phyloP scores from a whole-genome alignment of 2,888 invertebrate species.

The Tinea pellionella region DNA sequence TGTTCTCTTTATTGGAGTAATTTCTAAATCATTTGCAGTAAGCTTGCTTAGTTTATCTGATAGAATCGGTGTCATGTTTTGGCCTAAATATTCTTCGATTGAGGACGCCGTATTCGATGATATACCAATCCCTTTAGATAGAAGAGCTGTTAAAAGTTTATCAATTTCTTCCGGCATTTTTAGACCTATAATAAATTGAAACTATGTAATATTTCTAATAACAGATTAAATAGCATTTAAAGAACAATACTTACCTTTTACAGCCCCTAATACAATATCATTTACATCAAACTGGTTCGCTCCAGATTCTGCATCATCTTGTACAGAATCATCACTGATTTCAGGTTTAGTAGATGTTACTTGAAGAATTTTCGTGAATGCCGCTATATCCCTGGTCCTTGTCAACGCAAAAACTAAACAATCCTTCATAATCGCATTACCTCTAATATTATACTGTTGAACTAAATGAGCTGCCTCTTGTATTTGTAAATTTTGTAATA shows the following conservation, averaged over 20 bases:
- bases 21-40: slow-evolving; percentile 72
- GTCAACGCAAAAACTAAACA: slow-evolving; percentile 69
- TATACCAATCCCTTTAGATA: slow-evolving; percentile 75
- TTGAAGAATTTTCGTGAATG: slow-evolving; percentile 72
- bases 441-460: slow-evolving; percentile 68
- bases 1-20: slow-evolving; percentile 30
- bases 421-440: slow-evolving; percentile 64
- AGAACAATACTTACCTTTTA: slow-evolving; percentile 26
- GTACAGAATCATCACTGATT: neutral
- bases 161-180: slow-evolving; percentile 55
- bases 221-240: neutral
- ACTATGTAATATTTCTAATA: neutral
- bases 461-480: slow-evolving; percentile 74
- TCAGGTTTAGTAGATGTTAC: slow-evolving; percentile 21
- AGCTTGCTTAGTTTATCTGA: slow-evolving; percentile 73
- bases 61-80: slow-evolving; percentile 73
- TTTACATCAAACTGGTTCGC: neutral
- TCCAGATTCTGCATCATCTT: neutral
- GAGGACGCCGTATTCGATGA: slow-evolving; percentile 70
- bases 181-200: slow-evolving; percentile 19
- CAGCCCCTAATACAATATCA: slow-evolving; percentile 61
- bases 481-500: slow-evolving; percentile 68
- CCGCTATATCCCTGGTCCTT: slow-evolving; percentile 71
- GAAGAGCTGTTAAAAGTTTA: slow-evolving; percentile 62
- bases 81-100: slow-evolving; percentile 73